A percentile compares a stretch with the other conserved stretches of the same genome.
Conservation (phyloP, 1,140 invertebrate species). For the Trypoxylus dichotomus region DNA sequence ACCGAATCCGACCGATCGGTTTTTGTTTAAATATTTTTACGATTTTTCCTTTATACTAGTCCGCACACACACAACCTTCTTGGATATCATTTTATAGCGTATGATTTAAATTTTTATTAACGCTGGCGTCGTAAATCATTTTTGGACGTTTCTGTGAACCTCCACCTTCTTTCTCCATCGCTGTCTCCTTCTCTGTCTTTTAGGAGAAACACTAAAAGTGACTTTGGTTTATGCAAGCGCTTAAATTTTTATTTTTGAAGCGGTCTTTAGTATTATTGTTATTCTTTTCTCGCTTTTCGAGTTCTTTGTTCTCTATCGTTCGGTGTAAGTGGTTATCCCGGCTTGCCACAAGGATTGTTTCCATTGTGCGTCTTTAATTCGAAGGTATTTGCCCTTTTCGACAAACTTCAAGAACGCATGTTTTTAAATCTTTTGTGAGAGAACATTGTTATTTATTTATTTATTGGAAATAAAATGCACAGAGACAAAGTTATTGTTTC, state of each 20-base stretch:
- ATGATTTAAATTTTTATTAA: slow-evolving; percentile 51
- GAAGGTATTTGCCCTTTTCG: no score
- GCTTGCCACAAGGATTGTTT: background rate
- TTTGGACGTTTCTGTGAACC: slow-evolving; percentile 35
- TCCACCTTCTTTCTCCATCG: background rate
- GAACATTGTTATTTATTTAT: no score
- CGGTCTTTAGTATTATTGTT: slow-evolving; percentile 18
- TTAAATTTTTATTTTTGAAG: slow-evolving; percentile 20
- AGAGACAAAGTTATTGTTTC: no score
- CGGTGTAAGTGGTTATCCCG: background rate
- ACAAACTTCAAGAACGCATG: no score
- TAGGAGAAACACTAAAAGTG: background rate
- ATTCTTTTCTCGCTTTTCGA: slow-evolving; percentile 10
- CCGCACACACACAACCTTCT: no score
- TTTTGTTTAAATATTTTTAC: slow-evolving; percentile 36
- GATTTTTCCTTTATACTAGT: no score
- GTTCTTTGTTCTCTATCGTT: background rate
- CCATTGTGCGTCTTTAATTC: background rate
- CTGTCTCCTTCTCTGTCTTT: background rate
- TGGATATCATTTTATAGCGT: slow-evolving; percentile 48
- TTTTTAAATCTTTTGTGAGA: no score
- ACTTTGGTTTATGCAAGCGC: slow-evolving; percentile 1
- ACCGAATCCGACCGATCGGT: background rate
- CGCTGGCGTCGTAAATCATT: slow-evolving; percentile 45
- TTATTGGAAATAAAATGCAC: no score